phyloP scores from a whole-genome alignment of 2,113 vertebrate species.

The Brevimyrus niger region DNA sequence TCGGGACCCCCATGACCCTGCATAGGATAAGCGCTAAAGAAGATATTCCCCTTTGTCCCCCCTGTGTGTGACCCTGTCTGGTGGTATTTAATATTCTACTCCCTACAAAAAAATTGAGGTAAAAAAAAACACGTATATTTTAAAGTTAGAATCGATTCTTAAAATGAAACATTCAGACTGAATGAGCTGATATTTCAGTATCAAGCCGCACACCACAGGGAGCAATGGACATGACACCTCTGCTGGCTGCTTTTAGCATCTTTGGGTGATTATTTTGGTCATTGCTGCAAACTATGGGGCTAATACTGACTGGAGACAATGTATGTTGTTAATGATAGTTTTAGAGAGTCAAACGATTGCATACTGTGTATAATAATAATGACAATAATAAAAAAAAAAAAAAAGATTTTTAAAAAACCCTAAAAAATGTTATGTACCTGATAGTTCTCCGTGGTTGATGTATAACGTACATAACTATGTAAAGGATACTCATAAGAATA shows the following conservation, averaged over 20 bases:
- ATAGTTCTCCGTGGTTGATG: background rate
- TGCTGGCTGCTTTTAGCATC: background rate
- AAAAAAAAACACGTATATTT: background rate
- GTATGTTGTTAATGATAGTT: background rate
- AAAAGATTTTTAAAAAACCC: background rate
- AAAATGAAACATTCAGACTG: background rate
- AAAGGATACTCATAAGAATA: background rate
- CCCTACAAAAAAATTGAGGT: background rate
- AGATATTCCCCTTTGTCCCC: background rate
- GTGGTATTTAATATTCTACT: background rate
- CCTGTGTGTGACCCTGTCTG: background rate
- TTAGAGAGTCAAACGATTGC: background rate
- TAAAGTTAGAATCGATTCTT: background rate
- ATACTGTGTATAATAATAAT: background rate
- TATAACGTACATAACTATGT: background rate
- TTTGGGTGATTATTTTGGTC: background rate
- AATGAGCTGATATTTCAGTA: background rate
- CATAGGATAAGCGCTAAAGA: background rate
- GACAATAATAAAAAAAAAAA: background rate
- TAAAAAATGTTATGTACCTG: background rate
- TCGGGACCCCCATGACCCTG: background rate
- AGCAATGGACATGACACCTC: background rate
- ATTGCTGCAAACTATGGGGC: background rate
- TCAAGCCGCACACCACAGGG: background rate
- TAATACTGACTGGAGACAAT: background rate